These are phyloP conservation scores for Chaunax sp. DNA, from an alignment of 2,797 vertebrate species.

Conservation along the genomic window DNA sequence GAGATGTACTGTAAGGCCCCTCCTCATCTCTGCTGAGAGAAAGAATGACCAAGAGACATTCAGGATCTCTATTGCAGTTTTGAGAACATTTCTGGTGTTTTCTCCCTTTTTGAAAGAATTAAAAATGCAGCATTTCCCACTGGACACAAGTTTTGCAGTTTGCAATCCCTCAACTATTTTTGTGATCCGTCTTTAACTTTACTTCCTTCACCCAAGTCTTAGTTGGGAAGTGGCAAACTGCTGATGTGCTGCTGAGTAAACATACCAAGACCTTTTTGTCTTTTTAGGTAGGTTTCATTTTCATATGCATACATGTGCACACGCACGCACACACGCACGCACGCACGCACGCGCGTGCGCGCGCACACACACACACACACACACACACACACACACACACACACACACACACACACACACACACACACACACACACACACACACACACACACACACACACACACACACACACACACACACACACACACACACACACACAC, in stretches of 20 bases:
- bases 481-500: not conserved
- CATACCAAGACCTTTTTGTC: constrained; percentile 13
- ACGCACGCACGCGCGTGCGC: too few relatives aligned
- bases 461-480: not conserved
- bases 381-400: not conserved
- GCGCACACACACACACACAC: not conserved
- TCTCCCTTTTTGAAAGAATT: constrained; percentile 66
- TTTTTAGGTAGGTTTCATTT: constrained; percentile 13
- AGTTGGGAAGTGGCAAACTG: constrained; percentile 22
- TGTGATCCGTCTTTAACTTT: constrained; percentile 25
- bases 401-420: not conserved
- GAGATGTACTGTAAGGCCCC: constrained; percentile 15
- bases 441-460: not conserved
- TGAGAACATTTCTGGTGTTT: constrained; percentile 58
- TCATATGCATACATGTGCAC: not conserved
- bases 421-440: not conserved
- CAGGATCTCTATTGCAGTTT: constrained; percentile 47
- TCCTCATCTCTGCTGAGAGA: constrained; percentile 19
- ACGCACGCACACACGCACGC: not conserved
- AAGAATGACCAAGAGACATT: constrained; percentile 11
- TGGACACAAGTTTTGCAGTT: constrained; percentile 17
- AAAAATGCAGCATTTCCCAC: constrained; percentile 12
- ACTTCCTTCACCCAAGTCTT: constrained; percentile 32
- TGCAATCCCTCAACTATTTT: constrained; percentile 13
- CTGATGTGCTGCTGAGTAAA: constrained; percentile 36